Conservation (phyloP, 2,888 invertebrate genomes). For the Catocala fraxini region DNA sequence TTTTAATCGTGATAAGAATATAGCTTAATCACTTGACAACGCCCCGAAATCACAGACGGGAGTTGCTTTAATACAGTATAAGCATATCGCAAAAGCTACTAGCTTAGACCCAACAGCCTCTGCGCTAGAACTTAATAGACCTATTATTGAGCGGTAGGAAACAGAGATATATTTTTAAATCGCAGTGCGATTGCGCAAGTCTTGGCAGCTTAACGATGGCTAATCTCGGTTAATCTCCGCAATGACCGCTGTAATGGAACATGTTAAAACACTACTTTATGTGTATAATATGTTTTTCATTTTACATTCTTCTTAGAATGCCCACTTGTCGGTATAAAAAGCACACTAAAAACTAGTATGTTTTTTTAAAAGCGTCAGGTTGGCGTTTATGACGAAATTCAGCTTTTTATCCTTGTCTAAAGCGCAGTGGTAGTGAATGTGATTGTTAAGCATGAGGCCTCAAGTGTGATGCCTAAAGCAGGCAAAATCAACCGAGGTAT, state of each 20-base stretch:
- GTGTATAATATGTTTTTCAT: constrained; percentile 25
- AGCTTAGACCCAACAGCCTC: constrained; percentile 24
- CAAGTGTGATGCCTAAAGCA: too few species aligned
- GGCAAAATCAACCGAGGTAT: too few species aligned
- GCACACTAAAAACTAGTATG: too few species aligned
- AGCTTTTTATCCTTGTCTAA: too few species aligned
- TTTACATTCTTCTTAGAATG: constrained; percentile 28
- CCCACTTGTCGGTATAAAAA: constrained; percentile 22
- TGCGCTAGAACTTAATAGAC: constrained; percentile 51
- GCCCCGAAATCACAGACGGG: too few species aligned
- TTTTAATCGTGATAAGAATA: too few species aligned
- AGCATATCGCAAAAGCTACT: constrained; percentile 12
- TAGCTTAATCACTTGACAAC: too few species aligned
- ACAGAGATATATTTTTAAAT: constrained; percentile 57
- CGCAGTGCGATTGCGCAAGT: constrained; percentile 52
- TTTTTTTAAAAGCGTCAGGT: too few species aligned
- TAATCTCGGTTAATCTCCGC: constrained; percentile 52
- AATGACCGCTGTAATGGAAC: constrained; percentile 44
- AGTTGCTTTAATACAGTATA: too few species aligned
- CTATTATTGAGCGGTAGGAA: constrained; percentile 57
- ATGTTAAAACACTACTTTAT: constrained; percentile 27
- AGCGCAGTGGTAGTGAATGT: too few species aligned
- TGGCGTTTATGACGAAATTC: too few species aligned
- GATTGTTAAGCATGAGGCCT: too few species aligned
- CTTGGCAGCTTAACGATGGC: constrained; percentile 54